Percentiles rank a stretch among this genome's conserved stretches.
phyloP scores from a whole-genome alignment of 2,113 vertebrate species.

The Callospermophilus lateralis region DNA sequence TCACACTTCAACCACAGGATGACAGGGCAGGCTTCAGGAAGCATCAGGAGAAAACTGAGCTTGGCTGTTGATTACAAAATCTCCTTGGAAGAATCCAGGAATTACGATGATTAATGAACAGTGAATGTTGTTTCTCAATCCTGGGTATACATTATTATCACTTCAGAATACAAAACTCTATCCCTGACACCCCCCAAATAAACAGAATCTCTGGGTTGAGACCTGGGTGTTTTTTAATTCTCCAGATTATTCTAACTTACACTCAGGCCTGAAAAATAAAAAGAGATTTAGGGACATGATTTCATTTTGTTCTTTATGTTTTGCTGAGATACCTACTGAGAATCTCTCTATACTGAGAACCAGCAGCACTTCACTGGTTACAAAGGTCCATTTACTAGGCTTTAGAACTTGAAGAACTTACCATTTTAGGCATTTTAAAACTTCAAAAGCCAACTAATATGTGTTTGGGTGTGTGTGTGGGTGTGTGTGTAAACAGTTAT shows the following conservation, averaged over 20 bases:
- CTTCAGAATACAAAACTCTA: background rate
- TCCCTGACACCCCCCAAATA: background rate
- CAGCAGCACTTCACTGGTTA: background rate
- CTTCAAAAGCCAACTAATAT: background rate
- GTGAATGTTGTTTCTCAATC: background rate
- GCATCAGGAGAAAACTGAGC: background rate
- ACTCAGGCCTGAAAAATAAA: background rate
- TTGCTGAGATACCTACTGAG: background rate
- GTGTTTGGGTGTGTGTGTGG: too few relatives aligned
- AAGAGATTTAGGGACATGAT: background rate
- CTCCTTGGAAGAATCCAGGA: background rate
- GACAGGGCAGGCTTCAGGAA: background rate
- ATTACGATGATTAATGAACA: background rate
- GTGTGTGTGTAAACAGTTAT: background rate
- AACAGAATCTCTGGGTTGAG: background rate
- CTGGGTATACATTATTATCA: background rate
- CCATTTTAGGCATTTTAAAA: background rate
- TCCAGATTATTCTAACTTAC: background rate
- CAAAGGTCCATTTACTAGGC: background rate
- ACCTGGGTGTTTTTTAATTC: background rate
- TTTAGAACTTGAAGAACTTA: background rate
- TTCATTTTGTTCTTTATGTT: background rate
- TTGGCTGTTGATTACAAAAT: rapidly evolving
- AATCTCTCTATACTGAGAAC: background rate
- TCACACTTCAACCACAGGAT: background rate